phyloP scores from a whole-genome alignment of 2,888 invertebrate species.

The Iselma pallidipennis region DNA sequence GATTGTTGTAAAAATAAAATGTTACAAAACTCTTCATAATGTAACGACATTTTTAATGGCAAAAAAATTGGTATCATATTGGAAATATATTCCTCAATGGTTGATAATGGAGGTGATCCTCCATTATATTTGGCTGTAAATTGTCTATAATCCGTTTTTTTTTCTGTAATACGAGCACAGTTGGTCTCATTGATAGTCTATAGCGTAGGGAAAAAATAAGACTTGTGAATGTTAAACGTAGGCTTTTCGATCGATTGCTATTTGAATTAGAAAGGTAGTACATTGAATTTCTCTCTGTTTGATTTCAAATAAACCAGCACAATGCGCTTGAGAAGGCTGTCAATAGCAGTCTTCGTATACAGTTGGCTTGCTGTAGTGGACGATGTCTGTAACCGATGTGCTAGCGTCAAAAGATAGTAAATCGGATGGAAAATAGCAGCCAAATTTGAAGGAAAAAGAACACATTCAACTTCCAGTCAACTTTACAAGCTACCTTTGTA shows the following conservation, averaged over 20 bases:
- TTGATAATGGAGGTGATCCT: background rate
- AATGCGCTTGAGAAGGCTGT: constrained; percentile 24
- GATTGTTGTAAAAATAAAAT: background rate
- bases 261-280: background rate
- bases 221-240: background rate
- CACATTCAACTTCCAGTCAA: background rate
- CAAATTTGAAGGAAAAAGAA: background rate
- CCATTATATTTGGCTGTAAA: background rate
- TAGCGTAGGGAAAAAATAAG: too few relatives aligned
- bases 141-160: background rate
- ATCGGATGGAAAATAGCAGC: constrained; percentile 25
- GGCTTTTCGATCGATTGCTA: background rate
- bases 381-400: constrained; percentile 25
- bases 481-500: background rate
- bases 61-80: too few relatives aligned
- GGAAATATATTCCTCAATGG: background rate
- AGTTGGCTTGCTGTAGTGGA: constrained; percentile 19
- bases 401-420: constrained; percentile 22
- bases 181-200: too few relatives aligned
- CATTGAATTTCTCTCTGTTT: background rate
- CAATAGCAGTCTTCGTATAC: constrained; percentile 19
- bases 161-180: background rate
- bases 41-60: too few relatives aligned
- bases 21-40: too few relatives aligned
- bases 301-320: constrained; percentile 24